Base-by-base conservation (phyloP, 2,888 invertebrate species). In the Diploptera punctata region DNA sequence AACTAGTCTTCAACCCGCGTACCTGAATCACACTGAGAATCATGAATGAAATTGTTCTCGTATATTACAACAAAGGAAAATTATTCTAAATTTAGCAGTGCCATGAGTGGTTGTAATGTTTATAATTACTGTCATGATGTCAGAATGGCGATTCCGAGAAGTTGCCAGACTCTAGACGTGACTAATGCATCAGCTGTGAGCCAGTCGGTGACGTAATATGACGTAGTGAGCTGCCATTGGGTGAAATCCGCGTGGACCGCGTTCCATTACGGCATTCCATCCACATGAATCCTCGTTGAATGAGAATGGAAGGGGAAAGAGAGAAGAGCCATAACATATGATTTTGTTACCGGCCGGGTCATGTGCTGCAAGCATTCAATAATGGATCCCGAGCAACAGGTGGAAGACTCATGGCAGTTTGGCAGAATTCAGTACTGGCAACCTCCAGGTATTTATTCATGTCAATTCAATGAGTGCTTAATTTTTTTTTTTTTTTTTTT, bases 381-480 rank as follows among this genome's bases (percentile, higher is more conserved):
- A 29, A 57, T 57, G 57, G 57, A 57, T 9, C 57, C 57, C 13
- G 29, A 57, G 21, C 54, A 54, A 54, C 68, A 52, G 68, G 75
- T 47, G 9, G 57, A 74, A 9, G 79, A 80, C 68, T 79, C 78
- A 71, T 81, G 79, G 79, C 78, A 75, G 70, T 81, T 81, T 80
- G 80, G 80, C 33, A 81, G 80, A 75, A 82, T 82, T 75, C 81
- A 82, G 75, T 80, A 82, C 75, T 82, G 81, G 82, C 78, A 79
- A 75, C 82, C 81, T 62, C 81, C 81, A 82, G 81, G 82, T 82
- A 80, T 57, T 68, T 44, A 29, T n/a, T n/a, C n/a, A n/a, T n/a
- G n/a, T n/a, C n/a, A n/a, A n/a, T 57, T 57, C 26, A 21, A 1
- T 7, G 24, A 52, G 1, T 24, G 24, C 2, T 2, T 21, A 21